Base-by-base conservation (phyloP, 2,797 vertebrate genomes). In the Crax fasciolata region DNA sequence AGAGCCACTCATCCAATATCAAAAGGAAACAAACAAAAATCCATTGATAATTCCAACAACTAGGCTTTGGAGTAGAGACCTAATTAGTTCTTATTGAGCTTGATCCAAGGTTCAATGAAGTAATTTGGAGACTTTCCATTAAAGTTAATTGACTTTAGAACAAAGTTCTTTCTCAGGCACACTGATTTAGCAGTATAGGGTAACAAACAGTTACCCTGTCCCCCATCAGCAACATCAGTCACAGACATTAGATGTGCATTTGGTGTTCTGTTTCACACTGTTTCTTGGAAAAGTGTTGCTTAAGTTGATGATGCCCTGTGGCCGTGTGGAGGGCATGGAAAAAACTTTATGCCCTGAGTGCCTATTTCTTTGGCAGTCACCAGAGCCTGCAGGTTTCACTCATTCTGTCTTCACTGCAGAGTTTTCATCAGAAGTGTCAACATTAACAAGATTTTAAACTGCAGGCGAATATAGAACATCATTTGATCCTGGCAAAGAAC, bases 391-490 rank as follows among this genome's bases (percentile, higher is more conserved):
- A 91, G 76, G 55, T 92, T 94, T 84, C 67, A 70, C 39, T 96
- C 48, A 51, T 90, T 96, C 90, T 93, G 85, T 95, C 79, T 41
- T 79, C 93, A 82, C 82, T 92, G 72, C 35, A 41, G 52, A 65
- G 91, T 59, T 84, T 92, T 96, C 76, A 16, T 93, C 84, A 82
- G 76, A 97, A 97, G 92, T 84, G 92, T 95, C 94, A 91, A 91
- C 94, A 94, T 97, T 97, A 91, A 95, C 95, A 95, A 95, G 94
- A 93, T 93, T 91, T 94, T 95, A 91, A 97, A 97, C 84, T 95
- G 76, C 75, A 77, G 92, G 95, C 39, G 0, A 93, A 81, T 94
- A 86, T 59, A 91, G 91, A 94, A 84, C 82, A 86, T 95, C 93
- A 93, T 96, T 93, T 96, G 96, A 96, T 94, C 91, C 91, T 95